Conservation (phyloP, 1,140 invertebrate genomes). For the Aphelenchoides besseyi region DNA sequence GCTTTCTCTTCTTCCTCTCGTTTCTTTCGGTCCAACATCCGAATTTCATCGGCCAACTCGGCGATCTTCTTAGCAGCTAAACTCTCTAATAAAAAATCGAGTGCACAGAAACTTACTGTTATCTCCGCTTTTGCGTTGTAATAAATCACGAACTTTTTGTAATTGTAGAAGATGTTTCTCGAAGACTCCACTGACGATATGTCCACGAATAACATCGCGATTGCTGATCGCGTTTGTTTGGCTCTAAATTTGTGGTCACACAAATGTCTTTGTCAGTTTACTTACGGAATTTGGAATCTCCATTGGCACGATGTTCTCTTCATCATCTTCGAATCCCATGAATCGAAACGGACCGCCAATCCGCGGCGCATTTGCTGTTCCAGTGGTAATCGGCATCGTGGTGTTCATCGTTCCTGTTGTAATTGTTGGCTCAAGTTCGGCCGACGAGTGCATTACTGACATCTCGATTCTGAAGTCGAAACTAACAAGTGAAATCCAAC, state of each 20-base stretch:
- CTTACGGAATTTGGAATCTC: neutral
- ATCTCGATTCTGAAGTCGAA: neutral
- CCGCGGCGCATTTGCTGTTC: neutral
- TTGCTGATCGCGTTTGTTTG: neutral
- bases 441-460: neutral
- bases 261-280: neutral
- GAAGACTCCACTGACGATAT: neutral
- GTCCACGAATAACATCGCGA: neutral
- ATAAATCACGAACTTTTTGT: neutral
- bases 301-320: slow-evolving; percentile 6
- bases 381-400: neutral
- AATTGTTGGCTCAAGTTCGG: neutral
- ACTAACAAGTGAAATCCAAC: neutral
- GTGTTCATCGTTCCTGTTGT: neutral
- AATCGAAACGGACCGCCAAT: neutral
- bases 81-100: neutral
- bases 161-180: neutral
- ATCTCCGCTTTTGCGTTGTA: neutral
- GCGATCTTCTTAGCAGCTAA: neutral
- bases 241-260: neutral
- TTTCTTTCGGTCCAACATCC: neutral
- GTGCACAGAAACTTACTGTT: neutral
- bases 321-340: neutral
- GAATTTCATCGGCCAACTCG: neutral
- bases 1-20: neutral